These are phyloP conservation scores for Trachelus troglodyta DNA, from an alignment of 2,888 invertebrate genomes.

Conservation along the genomic window DNA sequence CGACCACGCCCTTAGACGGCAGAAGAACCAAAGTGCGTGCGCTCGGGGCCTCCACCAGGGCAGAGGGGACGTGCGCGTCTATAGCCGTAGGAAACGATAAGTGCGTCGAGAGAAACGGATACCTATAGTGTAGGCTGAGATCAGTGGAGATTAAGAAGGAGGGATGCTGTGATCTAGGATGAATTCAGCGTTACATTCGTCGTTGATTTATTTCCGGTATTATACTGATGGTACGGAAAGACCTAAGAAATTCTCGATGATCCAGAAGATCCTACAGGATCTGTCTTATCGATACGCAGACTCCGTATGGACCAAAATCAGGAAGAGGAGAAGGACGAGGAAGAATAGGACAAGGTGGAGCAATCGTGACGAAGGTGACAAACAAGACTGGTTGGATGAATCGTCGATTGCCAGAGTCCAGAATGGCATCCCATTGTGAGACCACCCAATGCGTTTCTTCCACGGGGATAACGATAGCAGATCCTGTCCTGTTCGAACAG, in stretches of 20 bases:
- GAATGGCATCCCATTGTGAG: constrained; percentile 26
- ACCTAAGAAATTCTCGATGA: too few relatives aligned
- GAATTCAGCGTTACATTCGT: neutral
- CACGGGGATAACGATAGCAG: constrained; percentile 45
- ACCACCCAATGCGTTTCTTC: constrained; percentile 55
- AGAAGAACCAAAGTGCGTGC: constrained; percentile 32
- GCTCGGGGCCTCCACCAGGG: constrained; percentile 29
- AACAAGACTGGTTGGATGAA: neutral
- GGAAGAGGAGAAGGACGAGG: neutral
- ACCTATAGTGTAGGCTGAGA: neutral
- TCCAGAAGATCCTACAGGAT: too few relatives aligned
- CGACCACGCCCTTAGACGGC: constrained; percentile 60
- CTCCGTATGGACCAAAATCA: neutral
- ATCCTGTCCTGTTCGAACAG: constrained; percentile 55
- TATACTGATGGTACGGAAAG: too few relatives aligned
- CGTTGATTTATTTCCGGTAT: neutral
- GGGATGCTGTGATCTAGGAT: neutral
- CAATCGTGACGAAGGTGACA: constrained; percentile 8
- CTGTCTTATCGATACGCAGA: neutral
- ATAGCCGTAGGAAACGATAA: constrained; percentile 23
- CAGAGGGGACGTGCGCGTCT: constrained; percentile 25
- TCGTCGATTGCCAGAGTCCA: neutral
- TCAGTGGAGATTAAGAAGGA: neutral
- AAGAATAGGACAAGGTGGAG: neutral
- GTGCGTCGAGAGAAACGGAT: constrained; percentile 18